phyloP scores from a whole-genome alignment of 1,140 invertebrate genomes.

The Scaptomyza pallida region DNA sequence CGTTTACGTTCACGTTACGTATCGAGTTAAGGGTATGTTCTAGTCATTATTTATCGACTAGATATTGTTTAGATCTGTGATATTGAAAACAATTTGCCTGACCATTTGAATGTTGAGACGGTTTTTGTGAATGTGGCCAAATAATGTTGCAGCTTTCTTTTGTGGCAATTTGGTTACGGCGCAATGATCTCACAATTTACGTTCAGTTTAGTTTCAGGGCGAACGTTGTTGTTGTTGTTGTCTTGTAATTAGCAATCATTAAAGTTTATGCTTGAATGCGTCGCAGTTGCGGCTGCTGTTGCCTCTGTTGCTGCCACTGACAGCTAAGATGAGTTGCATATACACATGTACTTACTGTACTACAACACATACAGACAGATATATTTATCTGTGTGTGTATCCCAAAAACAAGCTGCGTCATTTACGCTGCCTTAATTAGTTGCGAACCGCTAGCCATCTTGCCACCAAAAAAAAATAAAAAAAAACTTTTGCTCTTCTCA shows the following conservation, averaged over 20 bases:
- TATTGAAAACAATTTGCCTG: constrained; percentile 29
- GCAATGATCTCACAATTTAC: constrained; percentile 40
- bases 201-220: constrained; percentile 16
- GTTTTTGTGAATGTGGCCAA: constrained; percentile 15
- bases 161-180: constrained; percentile 45
- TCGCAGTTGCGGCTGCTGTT: constrained; percentile 42
- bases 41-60: too few relatives aligned
- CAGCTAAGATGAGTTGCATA: constrained; percentile 40
- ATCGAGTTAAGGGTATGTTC: too few relatives aligned
- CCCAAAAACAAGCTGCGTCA: constrained; percentile 48
- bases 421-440: constrained; percentile 72
- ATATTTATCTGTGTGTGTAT: constrained; percentile 25
- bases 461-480: constrained; percentile 45
- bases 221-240: constrained; percentile 46
- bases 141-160: constrained; percentile 33
- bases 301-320: constrained; percentile 8
- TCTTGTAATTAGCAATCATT: constrained; percentile 79
- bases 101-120: constrained; percentile 21
- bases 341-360: too few relatives aligned
- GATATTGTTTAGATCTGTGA: constrained; percentile 13
- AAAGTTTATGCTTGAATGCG: constrained; percentile 76
- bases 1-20: too few relatives aligned
- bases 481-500: constrained; percentile 65
- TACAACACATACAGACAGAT: too few relatives aligned
- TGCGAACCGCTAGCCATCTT: constrained; percentile 64